Conservation (phyloP, 2,113 vertebrate species). For the Stegastes partitus region DNA sequence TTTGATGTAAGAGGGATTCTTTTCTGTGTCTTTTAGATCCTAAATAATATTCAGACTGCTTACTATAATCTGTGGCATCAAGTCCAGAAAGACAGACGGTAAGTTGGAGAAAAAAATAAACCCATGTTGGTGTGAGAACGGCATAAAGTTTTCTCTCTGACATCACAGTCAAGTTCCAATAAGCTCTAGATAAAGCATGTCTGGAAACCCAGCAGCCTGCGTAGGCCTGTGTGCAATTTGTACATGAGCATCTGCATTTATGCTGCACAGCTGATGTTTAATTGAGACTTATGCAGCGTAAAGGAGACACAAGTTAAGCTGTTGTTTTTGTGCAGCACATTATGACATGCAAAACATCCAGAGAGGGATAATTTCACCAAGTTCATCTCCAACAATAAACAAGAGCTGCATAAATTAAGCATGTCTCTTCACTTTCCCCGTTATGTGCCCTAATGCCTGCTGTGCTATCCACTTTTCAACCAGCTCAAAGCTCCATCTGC, state of each 20-base stretch:
- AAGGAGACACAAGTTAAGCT: neutral
- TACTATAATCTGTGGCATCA: neutral
- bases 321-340: neutral
- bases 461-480: neutral
- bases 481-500: slow-evolving; percentile 25
- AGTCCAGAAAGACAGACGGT: slow-evolving; percentile 2
- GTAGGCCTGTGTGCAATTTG: neutral
- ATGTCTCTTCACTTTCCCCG: slow-evolving; percentile 13
- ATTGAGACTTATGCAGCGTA: neutral
- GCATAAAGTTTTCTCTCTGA: neutral
- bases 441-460: slow-evolving; percentile 13
- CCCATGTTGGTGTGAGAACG: neutral
- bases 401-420: too few relatives aligned
- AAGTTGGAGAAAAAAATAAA: neutral
- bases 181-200: neutral
- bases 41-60: neutral
- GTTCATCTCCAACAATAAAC: too few relatives aligned
- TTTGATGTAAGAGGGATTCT: neutral
- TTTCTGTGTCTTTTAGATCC: neutral
- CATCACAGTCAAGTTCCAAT: neutral
- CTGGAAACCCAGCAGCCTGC: neutral
- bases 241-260: neutral
- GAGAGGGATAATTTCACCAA: too few relatives aligned
- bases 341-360: neutral
- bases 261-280: neutral